Conservation (phyloP, 2,888 invertebrate species). For the Carterocephalus palaemon region DNA sequence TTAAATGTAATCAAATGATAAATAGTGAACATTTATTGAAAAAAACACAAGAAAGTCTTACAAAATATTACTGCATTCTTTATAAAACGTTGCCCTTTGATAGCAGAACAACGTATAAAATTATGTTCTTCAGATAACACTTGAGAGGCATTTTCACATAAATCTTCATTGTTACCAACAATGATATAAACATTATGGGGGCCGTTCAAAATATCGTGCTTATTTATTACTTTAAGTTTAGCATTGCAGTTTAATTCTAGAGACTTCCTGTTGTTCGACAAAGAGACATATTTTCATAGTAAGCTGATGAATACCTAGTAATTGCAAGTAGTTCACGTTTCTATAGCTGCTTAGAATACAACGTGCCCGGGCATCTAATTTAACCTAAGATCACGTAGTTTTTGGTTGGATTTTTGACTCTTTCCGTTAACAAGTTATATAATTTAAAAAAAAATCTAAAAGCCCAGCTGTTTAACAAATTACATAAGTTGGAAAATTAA, state of each 20-base stretch:
- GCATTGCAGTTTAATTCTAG: not conserved
- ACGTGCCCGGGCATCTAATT: no score
- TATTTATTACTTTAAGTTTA: slow-evolving; percentile 25
- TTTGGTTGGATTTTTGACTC: no score
- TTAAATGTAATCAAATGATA: no score
- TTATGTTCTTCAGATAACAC: slow-evolving; percentile 54
- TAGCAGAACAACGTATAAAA: slow-evolving; percentile 45
- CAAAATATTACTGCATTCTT: slow-evolving; percentile 29
- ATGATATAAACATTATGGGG: slow-evolving; percentile 31
- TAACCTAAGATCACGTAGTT: no score
- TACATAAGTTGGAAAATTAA: no score
- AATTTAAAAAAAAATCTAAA: not conserved
- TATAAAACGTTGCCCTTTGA: slow-evolving; percentile 25
- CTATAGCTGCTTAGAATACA: not conserved
- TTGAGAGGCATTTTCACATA: slow-evolving; percentile 45
- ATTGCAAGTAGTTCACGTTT: not conserved
- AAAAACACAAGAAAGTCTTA: slow-evolving; percentile 18
- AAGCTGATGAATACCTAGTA: no score
- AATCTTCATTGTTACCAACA: slow-evolving; percentile 45
- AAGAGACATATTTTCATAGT: no score
- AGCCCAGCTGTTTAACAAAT: not conserved
- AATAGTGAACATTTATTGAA: slow-evolving; percentile 8
- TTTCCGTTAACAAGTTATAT: no score
- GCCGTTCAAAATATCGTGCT: slow-evolving; percentile 24
- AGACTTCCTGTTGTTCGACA: no score